Conservation (phyloP, 2,888 invertebrate species). For the Uloborus plumipes region DNA sequence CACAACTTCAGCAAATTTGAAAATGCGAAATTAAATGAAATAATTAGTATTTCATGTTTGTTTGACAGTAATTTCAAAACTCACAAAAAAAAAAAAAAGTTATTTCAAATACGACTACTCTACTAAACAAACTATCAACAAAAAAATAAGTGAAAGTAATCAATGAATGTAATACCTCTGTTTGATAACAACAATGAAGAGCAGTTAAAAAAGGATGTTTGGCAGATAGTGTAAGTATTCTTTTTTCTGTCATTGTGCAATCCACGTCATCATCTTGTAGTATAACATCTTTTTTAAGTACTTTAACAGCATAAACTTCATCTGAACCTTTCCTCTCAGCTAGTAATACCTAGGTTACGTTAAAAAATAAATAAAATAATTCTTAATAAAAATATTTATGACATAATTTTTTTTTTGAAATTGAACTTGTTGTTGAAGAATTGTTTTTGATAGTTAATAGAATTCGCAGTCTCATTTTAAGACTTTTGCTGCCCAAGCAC, state of each 20-base stretch:
- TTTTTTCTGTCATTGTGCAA: conserved; percentile 98
- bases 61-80: background rate
- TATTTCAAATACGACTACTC: background rate
- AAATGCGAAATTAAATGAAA: no score
- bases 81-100: background rate
- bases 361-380: no score
- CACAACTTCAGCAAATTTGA: no score
- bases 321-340: conserved; percentile 94
- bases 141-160: no score
- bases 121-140: background rate
- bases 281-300: conserved; percentile 97
- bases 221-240: conserved; percentile 95
- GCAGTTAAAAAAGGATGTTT: conserved; percentile 98
- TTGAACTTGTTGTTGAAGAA: no score
- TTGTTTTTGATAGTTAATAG: no score
- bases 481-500: no score
- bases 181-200: conserved; percentile 97
- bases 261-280: conserved; percentile 99
- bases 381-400: no score
- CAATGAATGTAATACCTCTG: conserved; percentile 73
- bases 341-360: conserved; percentile 85
- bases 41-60: no score
- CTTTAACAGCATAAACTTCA: conserved; percentile 81
- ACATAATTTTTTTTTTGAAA: no score
- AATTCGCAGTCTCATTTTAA: no score